Conservation (phyloP, 2,888 invertebrate species). For the Macaria liturata region DNA sequence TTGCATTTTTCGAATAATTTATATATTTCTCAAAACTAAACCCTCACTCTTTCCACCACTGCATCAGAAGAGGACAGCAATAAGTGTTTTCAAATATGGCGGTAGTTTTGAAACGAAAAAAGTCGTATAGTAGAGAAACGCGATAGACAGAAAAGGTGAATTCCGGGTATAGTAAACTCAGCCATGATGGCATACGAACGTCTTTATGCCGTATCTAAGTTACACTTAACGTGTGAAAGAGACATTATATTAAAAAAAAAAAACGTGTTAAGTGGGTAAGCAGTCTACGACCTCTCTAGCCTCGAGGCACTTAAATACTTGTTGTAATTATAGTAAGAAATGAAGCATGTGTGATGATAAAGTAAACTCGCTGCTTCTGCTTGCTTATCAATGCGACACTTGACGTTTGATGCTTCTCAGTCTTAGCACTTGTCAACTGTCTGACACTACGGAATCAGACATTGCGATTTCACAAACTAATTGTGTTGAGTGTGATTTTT, state of each 20-base stretch:
- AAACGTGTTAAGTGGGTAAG: constrained; percentile 26
- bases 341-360: constrained; percentile 3
- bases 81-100: constrained; percentile 16
- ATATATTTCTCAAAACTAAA: constrained; percentile 39
- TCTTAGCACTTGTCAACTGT: too few relatives aligned
- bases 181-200: constrained; percentile 10
- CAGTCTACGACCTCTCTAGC: constrained; percentile 1
- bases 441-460: too few relatives aligned
- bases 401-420: not conserved
- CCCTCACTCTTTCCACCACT: constrained; percentile 21
- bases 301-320: not conserved
- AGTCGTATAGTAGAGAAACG: not conserved
- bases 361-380: not conserved
- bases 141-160: constrained; percentile 2
- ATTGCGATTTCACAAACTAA: too few relatives aligned
- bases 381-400: not conserved
- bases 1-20: constrained; percentile 33
- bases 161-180: constrained; percentile 13
- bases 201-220: not conserved
- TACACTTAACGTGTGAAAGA: constrained; percentile 15
- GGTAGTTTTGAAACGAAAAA: constrained; percentile 16
- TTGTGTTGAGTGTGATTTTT: too few relatives aligned
- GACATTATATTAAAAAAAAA: constrained; percentile 25
- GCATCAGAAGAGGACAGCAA: constrained; percentile 17
- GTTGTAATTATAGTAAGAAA: constrained; percentile 8